Conservation (phyloP, 2,113 vertebrate species). For the Himantopus leucocephalus region DNA sequence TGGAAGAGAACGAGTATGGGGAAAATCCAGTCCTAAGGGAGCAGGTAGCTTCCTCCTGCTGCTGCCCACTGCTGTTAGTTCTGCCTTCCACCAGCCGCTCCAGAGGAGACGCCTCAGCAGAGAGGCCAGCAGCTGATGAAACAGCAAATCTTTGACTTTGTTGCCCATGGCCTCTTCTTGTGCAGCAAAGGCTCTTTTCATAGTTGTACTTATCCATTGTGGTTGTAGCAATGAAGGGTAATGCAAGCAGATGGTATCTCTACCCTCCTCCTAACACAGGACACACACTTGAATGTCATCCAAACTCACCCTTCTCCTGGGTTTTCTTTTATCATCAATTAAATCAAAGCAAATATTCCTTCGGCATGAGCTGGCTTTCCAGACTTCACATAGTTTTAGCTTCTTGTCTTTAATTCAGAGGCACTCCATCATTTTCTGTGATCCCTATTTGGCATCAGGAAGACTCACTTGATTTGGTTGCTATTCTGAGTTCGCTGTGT, state of each 20-base stretch:
- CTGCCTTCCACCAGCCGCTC: neutral
- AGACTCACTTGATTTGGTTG: neutral
- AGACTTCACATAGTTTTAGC: neutral
- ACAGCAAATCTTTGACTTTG: conserved; percentile 23
- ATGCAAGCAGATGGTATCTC: conserved; percentile 60
- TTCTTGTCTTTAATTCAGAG: conserved; percentile 13
- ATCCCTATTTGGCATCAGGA: neutral
- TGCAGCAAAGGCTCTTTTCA: conserved; percentile 6
- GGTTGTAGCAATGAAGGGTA: conserved; percentile 36
- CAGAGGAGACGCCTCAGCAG: neutral
- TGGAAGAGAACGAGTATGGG: neutral
- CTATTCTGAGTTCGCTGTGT: neutral
- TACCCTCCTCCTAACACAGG: conserved; percentile 60
- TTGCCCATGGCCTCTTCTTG: neutral
- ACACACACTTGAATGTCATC: conserved; percentile 66
- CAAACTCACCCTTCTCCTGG: conserved; percentile 53
- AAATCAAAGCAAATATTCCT: conserved; percentile 54
- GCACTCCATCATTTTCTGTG: neutral
- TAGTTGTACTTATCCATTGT: neutral
- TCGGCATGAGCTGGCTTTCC: neutral
- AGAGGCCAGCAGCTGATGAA: neutral
- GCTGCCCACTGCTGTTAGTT: neutral
- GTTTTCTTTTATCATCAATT: conserved; percentile 66
- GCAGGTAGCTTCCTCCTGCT: neutral
- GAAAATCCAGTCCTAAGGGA: neutral